phyloP scores from a whole-genome alignment of 2,888 invertebrate species.

The Acanthosepion lycidas region DNA sequence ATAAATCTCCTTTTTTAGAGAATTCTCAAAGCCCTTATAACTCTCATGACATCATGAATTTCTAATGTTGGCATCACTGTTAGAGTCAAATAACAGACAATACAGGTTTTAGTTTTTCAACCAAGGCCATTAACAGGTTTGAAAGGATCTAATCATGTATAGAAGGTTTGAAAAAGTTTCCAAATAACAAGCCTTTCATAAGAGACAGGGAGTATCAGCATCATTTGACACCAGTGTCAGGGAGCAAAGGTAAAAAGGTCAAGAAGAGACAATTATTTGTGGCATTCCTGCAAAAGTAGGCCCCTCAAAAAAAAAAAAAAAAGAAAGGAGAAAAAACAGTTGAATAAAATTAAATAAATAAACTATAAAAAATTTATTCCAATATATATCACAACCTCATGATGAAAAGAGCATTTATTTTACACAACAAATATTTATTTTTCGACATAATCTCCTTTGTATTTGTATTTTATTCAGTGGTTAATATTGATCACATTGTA shows the following conservation, averaged over 20 bases:
- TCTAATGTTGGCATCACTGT: neutral
- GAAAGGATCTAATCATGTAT: neutral
- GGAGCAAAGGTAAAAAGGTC: neutral
- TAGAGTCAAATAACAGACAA: neutral
- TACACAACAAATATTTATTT: too few relatives aligned
- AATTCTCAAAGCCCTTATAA: neutral
- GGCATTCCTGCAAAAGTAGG: neutral
- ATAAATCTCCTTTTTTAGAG: neutral
- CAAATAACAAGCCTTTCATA: too few relatives aligned
- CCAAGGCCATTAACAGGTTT: neutral
- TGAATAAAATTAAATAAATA: neutral
- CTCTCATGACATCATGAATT: neutral
- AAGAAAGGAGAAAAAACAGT: neutral
- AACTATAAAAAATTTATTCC: too few relatives aligned
- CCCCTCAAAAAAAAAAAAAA: neutral
- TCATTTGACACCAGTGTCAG: neutral
- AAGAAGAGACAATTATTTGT: neutral
- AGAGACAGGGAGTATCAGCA: neutral
- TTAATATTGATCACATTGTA: too few relatives aligned
- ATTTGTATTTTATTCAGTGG: too few relatives aligned
- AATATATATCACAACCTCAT: too few relatives aligned
- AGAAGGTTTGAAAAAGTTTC: neutral
- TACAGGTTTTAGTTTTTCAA: neutral
- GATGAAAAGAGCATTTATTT: too few relatives aligned
- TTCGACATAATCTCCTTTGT: too few relatives aligned